Percentiles rank a stretch among this genome's conserved stretches.
Conservation (phyloP, 2,888 invertebrate species). For the Stenotaenia linearis region DNA sequence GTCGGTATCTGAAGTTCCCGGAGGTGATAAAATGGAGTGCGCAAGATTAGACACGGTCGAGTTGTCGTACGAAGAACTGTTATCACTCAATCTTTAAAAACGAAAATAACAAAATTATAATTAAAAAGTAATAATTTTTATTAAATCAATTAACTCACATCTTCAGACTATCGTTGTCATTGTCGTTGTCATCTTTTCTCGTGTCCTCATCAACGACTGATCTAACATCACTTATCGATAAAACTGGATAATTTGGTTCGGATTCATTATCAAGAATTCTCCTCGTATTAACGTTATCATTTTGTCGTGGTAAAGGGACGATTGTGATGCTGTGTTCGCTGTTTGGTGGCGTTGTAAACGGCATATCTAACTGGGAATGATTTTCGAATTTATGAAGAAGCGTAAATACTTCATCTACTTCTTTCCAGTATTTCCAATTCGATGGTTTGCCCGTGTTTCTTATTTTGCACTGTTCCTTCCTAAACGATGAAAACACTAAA, state of each 20-base stretch:
- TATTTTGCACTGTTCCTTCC: neutral
- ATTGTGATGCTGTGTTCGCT: neutral
- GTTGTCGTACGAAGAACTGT: neutral
- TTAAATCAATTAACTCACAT: neutral
- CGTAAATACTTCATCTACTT: neutral
- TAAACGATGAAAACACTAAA: neutral
- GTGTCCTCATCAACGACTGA: neutral
- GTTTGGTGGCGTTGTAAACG: neutral
- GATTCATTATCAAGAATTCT: neutral
- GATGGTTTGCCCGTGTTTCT: neutral
- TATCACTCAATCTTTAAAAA: neutral
- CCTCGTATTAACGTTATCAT: neutral
- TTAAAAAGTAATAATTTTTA: neutral
- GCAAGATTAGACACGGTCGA: neutral
- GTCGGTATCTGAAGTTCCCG: neutral
- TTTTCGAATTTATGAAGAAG: neutral
- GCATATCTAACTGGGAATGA: neutral
- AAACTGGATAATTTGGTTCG: neutral
- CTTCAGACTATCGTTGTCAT: neutral
- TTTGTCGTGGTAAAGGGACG: neutral
- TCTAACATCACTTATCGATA: neutral
- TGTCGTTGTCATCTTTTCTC: neutral
- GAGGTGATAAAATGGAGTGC: neutral
- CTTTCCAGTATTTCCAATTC: neutral
- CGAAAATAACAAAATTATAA: neutral